A percentile compares a stretch with the other conserved stretches of the same genome.
Evolutionary conservation across 2,113 vertebrate species (phyloP).

Genomic region (Vombatus ursinus): DNA sequence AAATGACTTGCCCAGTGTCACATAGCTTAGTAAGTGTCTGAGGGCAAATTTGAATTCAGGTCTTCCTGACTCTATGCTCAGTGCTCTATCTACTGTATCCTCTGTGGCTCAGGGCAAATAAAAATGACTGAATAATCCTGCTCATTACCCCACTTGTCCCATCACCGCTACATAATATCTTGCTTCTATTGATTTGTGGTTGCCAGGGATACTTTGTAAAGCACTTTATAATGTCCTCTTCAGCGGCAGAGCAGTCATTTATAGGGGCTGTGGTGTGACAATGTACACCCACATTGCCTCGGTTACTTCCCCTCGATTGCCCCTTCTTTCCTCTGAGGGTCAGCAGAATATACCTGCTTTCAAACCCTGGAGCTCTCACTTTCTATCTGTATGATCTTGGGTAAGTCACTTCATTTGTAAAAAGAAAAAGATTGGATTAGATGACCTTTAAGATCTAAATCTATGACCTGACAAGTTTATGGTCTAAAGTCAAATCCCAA

Average conservation of each 20-base stretch:
- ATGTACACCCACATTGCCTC: neutral
- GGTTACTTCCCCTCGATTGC: no score
- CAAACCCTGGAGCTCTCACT: neutral
- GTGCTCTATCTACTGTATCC: neutral
- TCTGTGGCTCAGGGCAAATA: neutral
- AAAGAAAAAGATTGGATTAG: neutral
- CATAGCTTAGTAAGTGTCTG: neutral
- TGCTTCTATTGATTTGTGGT: neutral
- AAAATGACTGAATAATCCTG: neutral
- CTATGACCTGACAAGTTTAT: neutral
- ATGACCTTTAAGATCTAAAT: neutral
- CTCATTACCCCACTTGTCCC: neutral
- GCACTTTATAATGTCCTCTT: neutral
- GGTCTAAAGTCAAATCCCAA: neutral
- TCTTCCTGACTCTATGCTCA: neutral
- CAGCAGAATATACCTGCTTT: neutral
- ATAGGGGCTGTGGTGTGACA: no score
- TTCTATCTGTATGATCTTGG: neutral
- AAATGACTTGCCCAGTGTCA: neutral
- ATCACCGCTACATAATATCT: neutral
- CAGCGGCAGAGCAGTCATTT: neutral
- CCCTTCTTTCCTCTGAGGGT: neutral
- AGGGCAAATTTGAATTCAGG: neutral
- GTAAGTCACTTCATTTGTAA: neutral
- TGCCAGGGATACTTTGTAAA: neutral